Evolutionary conservation across 92 coral and sea anemone species (phyloP).

Genomic region (Paramuricea clavata): DNA sequence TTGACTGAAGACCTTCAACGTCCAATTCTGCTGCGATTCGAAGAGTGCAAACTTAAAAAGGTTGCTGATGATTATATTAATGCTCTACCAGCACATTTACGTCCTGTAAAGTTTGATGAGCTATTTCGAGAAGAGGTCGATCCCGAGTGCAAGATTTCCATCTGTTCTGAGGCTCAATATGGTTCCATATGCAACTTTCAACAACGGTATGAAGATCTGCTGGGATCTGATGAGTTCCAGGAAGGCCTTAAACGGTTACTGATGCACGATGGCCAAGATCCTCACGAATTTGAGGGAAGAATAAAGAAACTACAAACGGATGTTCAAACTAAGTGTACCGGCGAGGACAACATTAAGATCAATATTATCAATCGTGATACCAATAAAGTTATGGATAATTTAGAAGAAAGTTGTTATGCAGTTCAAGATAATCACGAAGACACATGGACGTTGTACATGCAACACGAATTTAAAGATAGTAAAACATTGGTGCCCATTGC

Average conservation of each 20-base stretch:
- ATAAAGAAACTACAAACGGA: not conserved
- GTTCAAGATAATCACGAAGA: slow-evolving; percentile 62
- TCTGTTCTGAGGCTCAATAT: slow-evolving; percentile 21
- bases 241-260: slow-evolving; percentile 51
- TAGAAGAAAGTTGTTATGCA: slow-evolving; percentile 62
- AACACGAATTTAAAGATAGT: slow-evolving; percentile 46
- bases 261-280: not conserved
- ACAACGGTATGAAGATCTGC: slow-evolving; percentile 2
- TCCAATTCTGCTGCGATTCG: slow-evolving; percentile 82
- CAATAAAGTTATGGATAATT: not conserved
- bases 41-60: slow-evolving; percentile 90
- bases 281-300: not conserved
- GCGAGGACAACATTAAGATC: slow-evolving; percentile 26
- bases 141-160: slow-evolving; percentile 64
- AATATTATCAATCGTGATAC: slow-evolving; percentile 11
- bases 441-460: slow-evolving; percentile 85
- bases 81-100: slow-evolving; percentile 81
- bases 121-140: slow-evolving; percentile 88
- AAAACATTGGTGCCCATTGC: not conserved
- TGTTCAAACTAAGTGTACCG: slow-evolving; percentile 1
- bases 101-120: slow-evolving; percentile 85
- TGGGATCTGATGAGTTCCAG: slow-evolving; percentile 35
- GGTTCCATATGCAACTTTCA: slow-evolving; percentile 21
- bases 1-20: slow-evolving; percentile 82
- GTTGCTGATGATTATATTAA: slow-evolving; percentile 76